Conservation (phyloP, 2,113 vertebrate genomes). For the Leptocoma aspasia region DNA sequence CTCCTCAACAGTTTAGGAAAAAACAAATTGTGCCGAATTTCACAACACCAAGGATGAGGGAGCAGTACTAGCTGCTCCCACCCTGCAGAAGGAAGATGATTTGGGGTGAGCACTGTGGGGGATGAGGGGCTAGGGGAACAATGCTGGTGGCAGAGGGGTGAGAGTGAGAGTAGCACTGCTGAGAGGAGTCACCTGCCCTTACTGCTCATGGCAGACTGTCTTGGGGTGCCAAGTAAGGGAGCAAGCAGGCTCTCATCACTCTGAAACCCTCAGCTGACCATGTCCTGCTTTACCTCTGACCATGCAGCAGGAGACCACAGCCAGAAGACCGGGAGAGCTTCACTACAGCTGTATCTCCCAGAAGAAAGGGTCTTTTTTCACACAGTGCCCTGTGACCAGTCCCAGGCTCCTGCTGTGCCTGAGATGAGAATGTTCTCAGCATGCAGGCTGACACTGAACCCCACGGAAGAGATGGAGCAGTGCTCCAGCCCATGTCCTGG, state of each 20-base stretch:
- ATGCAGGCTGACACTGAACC: neutral
- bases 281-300: neutral
- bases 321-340: neutral
- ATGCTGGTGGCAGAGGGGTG: neutral
- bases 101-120: neutral
- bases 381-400: neutral
- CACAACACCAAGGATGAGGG: neutral
- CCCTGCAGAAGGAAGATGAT: neutral
- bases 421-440: neutral
- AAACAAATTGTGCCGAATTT: neutral
- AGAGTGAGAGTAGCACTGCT: neutral
- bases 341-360: neutral
- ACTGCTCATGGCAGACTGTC: rapidly evolving
- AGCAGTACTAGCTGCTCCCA: neutral
- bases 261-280: neutral
- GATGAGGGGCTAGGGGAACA: neutral
- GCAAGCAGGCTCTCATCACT: neutral
- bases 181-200: neutral
- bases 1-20: neutral
- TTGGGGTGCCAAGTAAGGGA: neutral
- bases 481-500: neutral
- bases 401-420: neutral
- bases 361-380: neutral
- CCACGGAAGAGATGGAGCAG: neutral
- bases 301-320: rapidly evolving